These are phyloP conservation scores for Phaetusa simplex DNA, from an alignment of 2,113 vertebrate species.

Conservation along the genomic window DNA sequence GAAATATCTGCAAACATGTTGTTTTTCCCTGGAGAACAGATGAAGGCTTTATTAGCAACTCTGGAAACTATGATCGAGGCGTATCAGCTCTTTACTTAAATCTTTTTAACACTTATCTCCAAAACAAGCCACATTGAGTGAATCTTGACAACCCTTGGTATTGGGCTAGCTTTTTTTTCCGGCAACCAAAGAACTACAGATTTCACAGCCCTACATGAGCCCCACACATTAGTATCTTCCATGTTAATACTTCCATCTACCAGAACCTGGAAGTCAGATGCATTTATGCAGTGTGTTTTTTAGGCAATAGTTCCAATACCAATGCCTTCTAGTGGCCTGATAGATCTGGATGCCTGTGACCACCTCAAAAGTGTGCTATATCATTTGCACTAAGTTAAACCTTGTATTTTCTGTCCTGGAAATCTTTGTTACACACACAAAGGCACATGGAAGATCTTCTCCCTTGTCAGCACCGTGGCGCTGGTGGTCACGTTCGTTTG, in stretches of 20 bases:
- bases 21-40: constrained; percentile 75
- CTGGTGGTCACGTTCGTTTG: fast-evolving
- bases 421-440: neutral
- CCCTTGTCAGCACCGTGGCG: fast-evolving
- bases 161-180: neutral
- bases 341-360: neutral
- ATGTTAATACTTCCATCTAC: neutral
- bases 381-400: neutral
- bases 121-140: neutral
- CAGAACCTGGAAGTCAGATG: neutral
- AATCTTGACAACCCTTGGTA: neutral
- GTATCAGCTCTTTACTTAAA: constrained; percentile 23
- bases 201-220: neutral
- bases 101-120: neutral
- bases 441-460: neutral
- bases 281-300: neutral
- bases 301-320: too few relatives aligned
- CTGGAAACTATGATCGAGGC: constrained; percentile 78
- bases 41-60: constrained; percentile 76
- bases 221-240: neutral
- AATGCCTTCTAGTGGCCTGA: neutral
- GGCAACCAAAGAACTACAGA: neutral
- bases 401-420: neutral
- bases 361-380: neutral
- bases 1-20: constrained; percentile 71